These are phyloP conservation scores for Chelonus formosanus DNA, from an alignment of 2,888 invertebrate species.

Conservation along the genomic window DNA sequence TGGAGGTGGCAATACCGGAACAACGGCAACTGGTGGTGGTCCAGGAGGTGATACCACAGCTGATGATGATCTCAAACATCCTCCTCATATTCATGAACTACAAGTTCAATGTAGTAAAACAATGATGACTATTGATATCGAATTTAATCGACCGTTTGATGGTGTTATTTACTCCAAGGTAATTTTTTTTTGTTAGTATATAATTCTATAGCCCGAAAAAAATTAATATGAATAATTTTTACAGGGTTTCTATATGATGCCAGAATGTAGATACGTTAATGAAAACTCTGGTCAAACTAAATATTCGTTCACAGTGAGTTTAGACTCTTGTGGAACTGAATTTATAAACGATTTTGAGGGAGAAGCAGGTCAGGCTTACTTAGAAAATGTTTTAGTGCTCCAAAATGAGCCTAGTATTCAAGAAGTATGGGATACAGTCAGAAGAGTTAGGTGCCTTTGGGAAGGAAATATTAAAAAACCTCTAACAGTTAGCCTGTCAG, in stretches of 20 bases:
- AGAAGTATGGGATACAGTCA: conserved; percentile 82
- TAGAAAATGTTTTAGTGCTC: conserved; percentile 80
- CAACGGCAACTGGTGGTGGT: conserved; percentile 34
- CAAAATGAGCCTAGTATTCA: conserved; percentile 79
- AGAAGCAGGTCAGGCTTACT: conserved; percentile 77
- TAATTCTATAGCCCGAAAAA: background rate
- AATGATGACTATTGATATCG: conserved; percentile 83
- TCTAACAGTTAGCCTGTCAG: conserved; percentile 77
- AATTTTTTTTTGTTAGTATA: conserved; percentile 13
- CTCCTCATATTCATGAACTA: conserved; percentile 79
- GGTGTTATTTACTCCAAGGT: conserved; percentile 83
- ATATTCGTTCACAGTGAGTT: conserved; percentile 77
- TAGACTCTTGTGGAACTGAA: conserved; percentile 81
- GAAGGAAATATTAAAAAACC: conserved; percentile 82
- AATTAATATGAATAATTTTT: conserved; percentile 16
- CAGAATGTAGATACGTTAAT: conserved; percentile 77
- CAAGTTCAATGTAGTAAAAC: conserved; percentile 82
- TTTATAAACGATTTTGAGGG: conserved; percentile 81
- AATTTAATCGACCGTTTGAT: conserved; percentile 79
- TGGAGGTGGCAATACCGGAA: conserved; percentile 10
- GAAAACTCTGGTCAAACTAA: conserved; percentile 76
- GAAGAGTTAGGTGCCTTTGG: conserved; percentile 82
- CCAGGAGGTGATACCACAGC: conserved; percentile 39
- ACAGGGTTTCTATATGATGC: conserved; percentile 73
- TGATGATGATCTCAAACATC: conserved; percentile 75